Conservation (phyloP, 2,113 vertebrate species). For the Chloropsis cyanopogon region DNA sequence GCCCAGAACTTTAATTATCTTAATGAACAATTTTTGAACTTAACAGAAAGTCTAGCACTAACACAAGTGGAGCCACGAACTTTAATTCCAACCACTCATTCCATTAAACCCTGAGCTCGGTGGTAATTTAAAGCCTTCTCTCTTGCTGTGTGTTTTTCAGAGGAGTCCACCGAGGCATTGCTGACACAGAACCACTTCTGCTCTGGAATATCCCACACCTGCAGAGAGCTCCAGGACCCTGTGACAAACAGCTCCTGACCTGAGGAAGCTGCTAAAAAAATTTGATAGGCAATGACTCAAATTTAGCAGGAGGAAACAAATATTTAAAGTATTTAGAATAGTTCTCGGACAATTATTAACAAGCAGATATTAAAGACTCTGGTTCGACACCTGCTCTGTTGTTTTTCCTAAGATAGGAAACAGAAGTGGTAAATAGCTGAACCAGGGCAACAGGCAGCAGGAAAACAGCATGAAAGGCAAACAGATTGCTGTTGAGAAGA, state of each 20-base stretch:
- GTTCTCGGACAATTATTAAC: background rate
- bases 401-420: background rate
- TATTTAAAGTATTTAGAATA: background rate
- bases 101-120: background rate
- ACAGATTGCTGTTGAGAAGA: background rate
- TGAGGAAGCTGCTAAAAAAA: background rate
- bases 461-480: background rate
- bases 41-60: background rate
- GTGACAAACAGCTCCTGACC: background rate
- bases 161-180: background rate
- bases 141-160: background rate
- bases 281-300: rapidly evolving
- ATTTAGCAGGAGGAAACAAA: background rate
- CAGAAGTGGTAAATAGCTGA: slow-evolving; percentile 8
- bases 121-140: background rate
- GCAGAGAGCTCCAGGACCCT: background rate
- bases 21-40: slow-evolving; percentile 19
- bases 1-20: slow-evolving; percentile 42
- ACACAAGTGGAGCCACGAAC: background rate
- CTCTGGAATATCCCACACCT: background rate
- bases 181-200: background rate
- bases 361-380: background rate
- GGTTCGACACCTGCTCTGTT: background rate
- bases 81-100: background rate
- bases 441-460: background rate